Base-by-base conservation (phyloP, 2,797 vertebrate species). In the Acanthurus leucopareius region DNA sequence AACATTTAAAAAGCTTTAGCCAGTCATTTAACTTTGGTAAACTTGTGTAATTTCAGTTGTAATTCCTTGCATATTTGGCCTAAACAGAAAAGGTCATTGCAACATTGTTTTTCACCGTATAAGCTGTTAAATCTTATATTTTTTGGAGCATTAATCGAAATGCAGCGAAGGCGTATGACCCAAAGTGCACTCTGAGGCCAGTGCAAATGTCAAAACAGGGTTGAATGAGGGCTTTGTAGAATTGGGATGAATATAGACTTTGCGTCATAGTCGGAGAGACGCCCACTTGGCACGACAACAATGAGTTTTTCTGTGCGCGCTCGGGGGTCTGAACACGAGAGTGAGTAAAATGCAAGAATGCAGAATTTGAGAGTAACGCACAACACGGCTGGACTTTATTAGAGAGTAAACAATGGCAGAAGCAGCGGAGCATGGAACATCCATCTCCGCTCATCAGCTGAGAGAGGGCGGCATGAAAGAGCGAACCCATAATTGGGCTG, bases 231-330 rank as follows among this genome's bases (percentile, higher is more conserved):
- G 84, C 92, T 91, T 93, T 94, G 91, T 93, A 70, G 70, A 64
- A 81, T 84, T 48, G 56, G 78, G 74, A 76, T 85, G 93, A 90
- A 92, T 86, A 86, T 82, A 89, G 87, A 90, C 67, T 75, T 80
- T 67, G 69, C 81, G 20, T 89, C 88, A 87, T 68, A 48, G 35
- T 15, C 32, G 7, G 32, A 35, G 89, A n/a, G 40, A 77, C 83
- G 53, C 90, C 91, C 84, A 86, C 88, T 92, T 94, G 93, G 91
- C 92, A 91, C 14, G 52, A 63, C 74, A 93, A 94, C 91, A 93
- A 94, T 93, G 85, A 20, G 63, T 35, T 85, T 90, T 77, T 75
- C 87, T 92, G 88, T 93, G 86, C 78, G 32, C 13, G 2, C 66
- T 74, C 63, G 28, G 69, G 32, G 82, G 69, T 86, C 65, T 28